Evolutionary conservation across 2,113 vertebrate genomes (phyloP).

Genomic region (Lepus americanus): DNA sequence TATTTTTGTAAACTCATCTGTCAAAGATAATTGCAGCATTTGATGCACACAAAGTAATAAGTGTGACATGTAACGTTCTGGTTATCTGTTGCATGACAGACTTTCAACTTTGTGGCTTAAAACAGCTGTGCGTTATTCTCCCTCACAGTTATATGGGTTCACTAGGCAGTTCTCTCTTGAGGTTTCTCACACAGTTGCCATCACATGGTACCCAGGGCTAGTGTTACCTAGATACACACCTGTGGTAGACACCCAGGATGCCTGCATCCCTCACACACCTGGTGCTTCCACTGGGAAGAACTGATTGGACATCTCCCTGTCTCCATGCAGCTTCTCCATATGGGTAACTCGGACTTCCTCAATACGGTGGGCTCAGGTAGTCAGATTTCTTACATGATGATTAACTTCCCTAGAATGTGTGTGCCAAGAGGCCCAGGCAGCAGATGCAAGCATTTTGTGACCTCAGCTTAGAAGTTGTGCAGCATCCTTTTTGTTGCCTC

Average conservation of each 20-base stretch:
- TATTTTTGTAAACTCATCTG: neutral
- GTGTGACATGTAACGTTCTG: neutral
- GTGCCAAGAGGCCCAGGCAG: neutral
- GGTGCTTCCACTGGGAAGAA: neutral
- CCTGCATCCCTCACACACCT: neutral
- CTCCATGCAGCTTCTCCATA: neutral
- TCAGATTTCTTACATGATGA: neutral
- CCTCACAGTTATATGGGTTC: neutral
- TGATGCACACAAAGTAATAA: neutral
- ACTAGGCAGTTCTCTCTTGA: neutral
- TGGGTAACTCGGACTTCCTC: neutral
- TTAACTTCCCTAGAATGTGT: neutral
- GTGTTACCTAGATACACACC: neutral
- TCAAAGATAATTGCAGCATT: conserved; percentile 1
- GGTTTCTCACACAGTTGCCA: neutral
- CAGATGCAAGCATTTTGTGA: neutral
- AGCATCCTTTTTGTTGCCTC: neutral
- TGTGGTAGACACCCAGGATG: neutral
- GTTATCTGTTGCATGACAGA: neutral
- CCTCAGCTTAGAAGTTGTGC: neutral
- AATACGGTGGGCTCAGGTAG: neutral
- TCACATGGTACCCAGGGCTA: neutral
- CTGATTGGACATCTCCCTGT: neutral
- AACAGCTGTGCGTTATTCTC: neutral
- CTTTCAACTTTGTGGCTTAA: neutral